Conservation (phyloP, 2,888 invertebrate genomes). For the Nezara viridula region DNA sequence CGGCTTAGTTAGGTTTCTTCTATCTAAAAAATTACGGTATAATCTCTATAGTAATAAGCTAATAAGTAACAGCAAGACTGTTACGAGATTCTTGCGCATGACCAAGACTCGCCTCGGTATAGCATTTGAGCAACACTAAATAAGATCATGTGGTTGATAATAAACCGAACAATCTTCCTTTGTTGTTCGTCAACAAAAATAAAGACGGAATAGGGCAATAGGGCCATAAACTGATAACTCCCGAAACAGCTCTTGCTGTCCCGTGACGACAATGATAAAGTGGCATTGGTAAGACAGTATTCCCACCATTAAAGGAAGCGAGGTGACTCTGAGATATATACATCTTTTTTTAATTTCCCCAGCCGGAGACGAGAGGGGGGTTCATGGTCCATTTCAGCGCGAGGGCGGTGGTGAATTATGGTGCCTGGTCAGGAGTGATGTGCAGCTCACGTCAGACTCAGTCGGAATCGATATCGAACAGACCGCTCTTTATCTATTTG, state of each 20-base stretch:
- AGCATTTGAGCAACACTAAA: no score
- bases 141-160: no score
- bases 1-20: no score
- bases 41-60: no score
- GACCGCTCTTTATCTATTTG: slow-evolving; percentile 52
- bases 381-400: slow-evolving; percentile 53
- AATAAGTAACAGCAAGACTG: no score
- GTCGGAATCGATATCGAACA: slow-evolving; percentile 51
- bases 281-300: neutral
- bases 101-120: no score
- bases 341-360: slow-evolving; percentile 45
- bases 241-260: neutral
- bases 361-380: slow-evolving; percentile 28
- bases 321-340: slow-evolving; percentile 28
- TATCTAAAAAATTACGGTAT: no score
- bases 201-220: no score
- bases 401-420: slow-evolving; percentile 41
- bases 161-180: neutral
- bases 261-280: neutral
- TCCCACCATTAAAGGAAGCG: slow-evolving; percentile 21
- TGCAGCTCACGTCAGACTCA: slow-evolving; percentile 48
- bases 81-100: no score
- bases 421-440: slow-evolving; percentile 56
- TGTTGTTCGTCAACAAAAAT: neutral
- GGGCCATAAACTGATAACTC: neutral